Conservation (phyloP, 2,888 invertebrate genomes). For the Dione juno region DNA sequence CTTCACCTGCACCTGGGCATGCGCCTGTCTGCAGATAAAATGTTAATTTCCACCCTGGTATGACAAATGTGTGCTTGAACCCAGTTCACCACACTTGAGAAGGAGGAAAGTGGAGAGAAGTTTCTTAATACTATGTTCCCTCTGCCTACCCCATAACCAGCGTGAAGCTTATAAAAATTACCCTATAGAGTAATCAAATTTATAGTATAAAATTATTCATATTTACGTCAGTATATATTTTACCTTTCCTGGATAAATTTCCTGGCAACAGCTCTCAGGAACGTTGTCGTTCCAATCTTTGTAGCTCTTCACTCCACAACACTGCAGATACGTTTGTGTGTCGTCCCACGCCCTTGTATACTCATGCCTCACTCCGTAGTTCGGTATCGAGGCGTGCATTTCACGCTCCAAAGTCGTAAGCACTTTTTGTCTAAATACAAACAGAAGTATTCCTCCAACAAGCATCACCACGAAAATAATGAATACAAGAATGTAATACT, state of each 20-base stretch:
- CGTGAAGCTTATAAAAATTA: too few relatives aligned
- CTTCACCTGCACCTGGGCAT: too few relatives aligned
- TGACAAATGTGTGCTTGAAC: too few relatives aligned
- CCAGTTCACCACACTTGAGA: too few relatives aligned
- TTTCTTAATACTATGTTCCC: neutral
- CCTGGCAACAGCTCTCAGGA: conserved; percentile 91
- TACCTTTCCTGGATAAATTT: conserved; percentile 83
- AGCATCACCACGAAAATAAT: conserved; percentile 95
- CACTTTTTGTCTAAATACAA: conserved; percentile 94
- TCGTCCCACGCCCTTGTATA: conserved; percentile 94
- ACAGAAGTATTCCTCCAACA: conserved; percentile 94
- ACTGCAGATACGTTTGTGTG: conserved; percentile 91
- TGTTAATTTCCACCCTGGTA: too few relatives aligned
- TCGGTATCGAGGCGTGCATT: conserved; percentile 89
- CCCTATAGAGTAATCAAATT: too few relatives aligned
- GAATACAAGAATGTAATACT: conserved; percentile 95
- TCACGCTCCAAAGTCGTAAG: conserved; percentile 89
- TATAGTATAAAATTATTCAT: too few relatives aligned
- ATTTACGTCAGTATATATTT: conserved; percentile 17
- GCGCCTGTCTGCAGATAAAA: too few relatives aligned
- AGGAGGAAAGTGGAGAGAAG: neutral
- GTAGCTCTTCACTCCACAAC: conserved; percentile 91
- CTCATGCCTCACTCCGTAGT: conserved; percentile 87
- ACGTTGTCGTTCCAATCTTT: conserved; percentile 89
- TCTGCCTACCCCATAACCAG: too few relatives aligned